Conservation (phyloP, 2,888 invertebrate genomes). For the Sycophila texana region DNA sequence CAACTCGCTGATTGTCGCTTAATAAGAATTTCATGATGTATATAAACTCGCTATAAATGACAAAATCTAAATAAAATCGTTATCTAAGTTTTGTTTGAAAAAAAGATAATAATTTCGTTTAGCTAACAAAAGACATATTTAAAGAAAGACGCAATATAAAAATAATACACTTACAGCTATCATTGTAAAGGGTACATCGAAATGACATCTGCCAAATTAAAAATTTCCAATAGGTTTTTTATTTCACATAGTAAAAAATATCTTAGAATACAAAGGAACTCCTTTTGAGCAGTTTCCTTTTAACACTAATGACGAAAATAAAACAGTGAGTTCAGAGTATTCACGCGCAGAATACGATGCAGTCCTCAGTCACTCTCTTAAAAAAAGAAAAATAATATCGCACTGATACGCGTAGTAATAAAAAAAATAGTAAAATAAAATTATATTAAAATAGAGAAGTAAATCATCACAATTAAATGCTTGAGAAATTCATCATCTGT, state of each 20-base stretch:
- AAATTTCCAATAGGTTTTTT: constrained; percentile 6
- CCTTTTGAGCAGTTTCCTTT: background rate
- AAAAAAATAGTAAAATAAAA: constrained; percentile 8
- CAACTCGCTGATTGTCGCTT: no score
- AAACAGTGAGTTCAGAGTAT: background rate
- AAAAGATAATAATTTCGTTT: no score
- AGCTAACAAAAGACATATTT: no score
- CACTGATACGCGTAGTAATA: background rate
- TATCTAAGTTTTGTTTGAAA: no score
- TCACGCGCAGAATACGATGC: background rate
- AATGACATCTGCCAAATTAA: background rate
- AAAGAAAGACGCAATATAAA: no score
- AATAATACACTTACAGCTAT: no score
- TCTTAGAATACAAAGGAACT: constrained; percentile 4
- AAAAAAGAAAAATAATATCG: background rate
- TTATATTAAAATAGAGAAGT: background rate
- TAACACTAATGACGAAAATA: background rate
- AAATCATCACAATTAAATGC: constrained; percentile 27
- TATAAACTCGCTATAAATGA: no score
- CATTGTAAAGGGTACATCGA: background rate
- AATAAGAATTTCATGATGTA: no score
- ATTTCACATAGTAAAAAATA: constrained; percentile 16
- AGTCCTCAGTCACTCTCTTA: constrained; percentile 4
- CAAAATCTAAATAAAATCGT: no score
- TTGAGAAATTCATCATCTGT: constrained; percentile 11